Conservation (phyloP, 2,888 invertebrate species). For the Oxystoma pomonae region DNA sequence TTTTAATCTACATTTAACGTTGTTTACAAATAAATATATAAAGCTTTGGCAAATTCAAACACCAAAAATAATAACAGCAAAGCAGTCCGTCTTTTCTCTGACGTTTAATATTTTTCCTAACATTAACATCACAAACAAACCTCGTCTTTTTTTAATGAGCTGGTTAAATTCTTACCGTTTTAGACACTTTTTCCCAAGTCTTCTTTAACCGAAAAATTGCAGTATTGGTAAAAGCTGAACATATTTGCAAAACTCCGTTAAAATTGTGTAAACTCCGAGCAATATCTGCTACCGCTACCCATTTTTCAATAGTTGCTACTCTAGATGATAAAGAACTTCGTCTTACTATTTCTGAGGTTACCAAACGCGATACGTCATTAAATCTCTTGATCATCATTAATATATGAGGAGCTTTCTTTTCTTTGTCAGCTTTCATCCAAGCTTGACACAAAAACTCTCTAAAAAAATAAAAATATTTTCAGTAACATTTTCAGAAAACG, state of each 20-base stretch:
- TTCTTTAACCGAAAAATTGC: conserved; percentile 84
- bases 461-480: too few relatives aligned
- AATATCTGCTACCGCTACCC: conserved; percentile 91
- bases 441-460: conserved; percentile 83
- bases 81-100: too few relatives aligned
- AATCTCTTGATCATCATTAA: conserved; percentile 84
- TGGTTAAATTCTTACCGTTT: conserved; percentile 80
- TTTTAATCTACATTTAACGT: too few relatives aligned
- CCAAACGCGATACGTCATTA: conserved; percentile 83
- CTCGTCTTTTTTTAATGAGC: too few relatives aligned
- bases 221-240: conserved; percentile 86
- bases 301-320: conserved; percentile 84
- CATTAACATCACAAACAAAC: too few relatives aligned
- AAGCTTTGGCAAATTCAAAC: too few relatives aligned
- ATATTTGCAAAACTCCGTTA: conserved; percentile 88
- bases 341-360: conserved; percentile 81
- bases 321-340: conserved; percentile 62
- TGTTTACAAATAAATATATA: too few relatives aligned
- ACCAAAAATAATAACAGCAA: too few relatives aligned
- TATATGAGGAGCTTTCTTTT: conserved; percentile 75
- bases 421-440: conserved; percentile 88
- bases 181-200: conserved; percentile 90
- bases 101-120: too few relatives aligned
- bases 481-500: too few relatives aligned
- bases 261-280: conserved; percentile 87